phyloP scores from a whole-genome alignment of 2,113 vertebrate species.

The Ariopsis seemanni region DNA sequence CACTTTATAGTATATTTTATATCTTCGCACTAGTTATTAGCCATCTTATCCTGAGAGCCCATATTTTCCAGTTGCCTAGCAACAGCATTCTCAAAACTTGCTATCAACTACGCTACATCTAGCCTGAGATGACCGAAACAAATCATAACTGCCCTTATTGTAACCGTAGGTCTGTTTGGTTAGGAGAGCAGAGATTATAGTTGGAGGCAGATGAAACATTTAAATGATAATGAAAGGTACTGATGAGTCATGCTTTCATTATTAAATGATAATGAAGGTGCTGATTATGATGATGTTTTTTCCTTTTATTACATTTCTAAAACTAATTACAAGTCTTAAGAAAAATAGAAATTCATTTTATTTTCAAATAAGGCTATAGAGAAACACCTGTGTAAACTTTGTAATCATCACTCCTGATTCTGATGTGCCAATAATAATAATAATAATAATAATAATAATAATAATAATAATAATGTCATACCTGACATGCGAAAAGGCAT shows the following conservation, averaged over 20 bases:
- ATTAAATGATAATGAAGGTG: too few relatives aligned
- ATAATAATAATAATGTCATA: constrained; percentile 60
- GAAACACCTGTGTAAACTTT: not conserved
- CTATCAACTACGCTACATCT: not conserved
- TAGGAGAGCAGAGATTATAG: not conserved
- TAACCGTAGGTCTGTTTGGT: not conserved
- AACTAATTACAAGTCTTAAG: not conserved
- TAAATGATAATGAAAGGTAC: not conserved
- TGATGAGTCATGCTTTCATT: too few relatives aligned
- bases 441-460: not conserved
- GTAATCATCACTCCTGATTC: not conserved
- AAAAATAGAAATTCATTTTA: not conserved
- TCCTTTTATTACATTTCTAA: not conserved
- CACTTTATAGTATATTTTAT: not conserved
- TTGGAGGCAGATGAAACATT: not conserved
- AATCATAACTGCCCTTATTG: not conserved
- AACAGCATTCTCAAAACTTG: constrained; percentile 7
- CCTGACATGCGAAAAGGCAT: constrained; percentile 99
- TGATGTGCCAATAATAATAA: not conserved
- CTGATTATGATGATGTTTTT: not conserved
- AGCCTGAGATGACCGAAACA: not conserved
- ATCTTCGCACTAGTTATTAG: not conserved
- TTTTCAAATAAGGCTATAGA: not conserved
- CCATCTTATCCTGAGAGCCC: not conserved
- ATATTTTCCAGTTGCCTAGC: constrained; percentile 15